Percentiles rank a stretch among this genome's conserved stretches.
Evolutionary conservation across 2,888 invertebrate species (phyloP).

Genomic region (Allacma fusca): DNA sequence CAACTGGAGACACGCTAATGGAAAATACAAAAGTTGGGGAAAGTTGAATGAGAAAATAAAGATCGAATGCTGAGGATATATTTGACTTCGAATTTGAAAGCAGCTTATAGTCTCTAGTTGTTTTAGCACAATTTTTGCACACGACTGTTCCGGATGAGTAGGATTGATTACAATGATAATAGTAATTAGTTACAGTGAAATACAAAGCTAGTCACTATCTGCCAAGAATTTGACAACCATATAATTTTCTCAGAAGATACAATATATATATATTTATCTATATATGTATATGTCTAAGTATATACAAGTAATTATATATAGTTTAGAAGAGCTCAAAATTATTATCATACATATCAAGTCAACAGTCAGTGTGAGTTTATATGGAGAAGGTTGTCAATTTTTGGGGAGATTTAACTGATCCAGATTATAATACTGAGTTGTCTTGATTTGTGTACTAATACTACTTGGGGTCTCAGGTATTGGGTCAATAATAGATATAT

Average conservation of each 20-base stretch:
- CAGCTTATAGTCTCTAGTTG: neutral
- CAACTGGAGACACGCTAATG: too few relatives aligned
- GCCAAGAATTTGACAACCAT: neutral
- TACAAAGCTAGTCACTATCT: neutral
- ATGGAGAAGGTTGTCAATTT: neutral
- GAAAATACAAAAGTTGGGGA: too few relatives aligned
- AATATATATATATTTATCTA: neutral
- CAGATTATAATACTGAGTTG: too few relatives aligned
- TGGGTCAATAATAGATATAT: too few relatives aligned
- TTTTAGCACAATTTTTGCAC: neutral
- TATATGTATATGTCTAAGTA: neutral
- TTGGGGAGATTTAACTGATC: too few relatives aligned
- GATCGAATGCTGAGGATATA: too few relatives aligned
- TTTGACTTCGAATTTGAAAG: too few relatives aligned
- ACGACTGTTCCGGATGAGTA: neutral
- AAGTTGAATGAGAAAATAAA: too few relatives aligned
- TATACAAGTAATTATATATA: neutral
- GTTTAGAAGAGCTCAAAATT: constrained; percentile 37
- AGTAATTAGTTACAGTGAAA: neutral
- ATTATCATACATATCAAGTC: constrained; percentile 40
- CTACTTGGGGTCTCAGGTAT: too few relatives aligned
- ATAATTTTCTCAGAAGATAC: neutral
- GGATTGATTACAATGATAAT: neutral
- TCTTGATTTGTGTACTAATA: too few relatives aligned
- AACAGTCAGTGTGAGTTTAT: constrained; percentile 2